Evolutionary conservation across 1,140 invertebrate genomes (phyloP).

Genomic region (Philotrypesis tridentata): DNA sequence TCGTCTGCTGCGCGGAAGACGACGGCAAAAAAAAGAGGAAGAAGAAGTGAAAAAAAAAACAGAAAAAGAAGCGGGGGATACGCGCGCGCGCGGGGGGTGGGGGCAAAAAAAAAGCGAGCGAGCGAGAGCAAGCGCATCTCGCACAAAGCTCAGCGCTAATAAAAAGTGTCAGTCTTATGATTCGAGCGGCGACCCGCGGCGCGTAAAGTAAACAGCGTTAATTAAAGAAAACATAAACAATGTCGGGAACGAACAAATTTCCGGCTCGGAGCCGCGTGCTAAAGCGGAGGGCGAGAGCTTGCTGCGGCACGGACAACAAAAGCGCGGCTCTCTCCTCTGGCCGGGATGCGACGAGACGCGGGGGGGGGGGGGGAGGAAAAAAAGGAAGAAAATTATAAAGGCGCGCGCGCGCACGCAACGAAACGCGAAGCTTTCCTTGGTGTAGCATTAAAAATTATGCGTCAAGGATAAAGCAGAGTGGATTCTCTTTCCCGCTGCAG

Average conservation of each 20-base stretch:
- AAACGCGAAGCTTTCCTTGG: not conserved
- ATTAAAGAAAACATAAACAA: conserved; percentile 34
- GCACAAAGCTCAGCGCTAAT: not conserved
- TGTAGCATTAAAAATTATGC: not conserved
- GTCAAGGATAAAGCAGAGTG: not conserved
- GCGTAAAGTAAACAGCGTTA: conserved; percentile 25
- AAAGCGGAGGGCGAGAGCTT: not conserved
- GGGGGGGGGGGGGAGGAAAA: too few relatives aligned
- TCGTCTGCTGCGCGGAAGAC: not conserved
- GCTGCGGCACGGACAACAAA: not conserved
- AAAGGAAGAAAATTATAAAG: not conserved
- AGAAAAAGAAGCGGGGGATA: too few relatives aligned
- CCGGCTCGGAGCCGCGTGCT: not conserved
- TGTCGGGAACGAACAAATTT: conserved; percentile 16
- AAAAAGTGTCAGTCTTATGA: conserved; percentile 6
- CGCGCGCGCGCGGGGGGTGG: too few relatives aligned
- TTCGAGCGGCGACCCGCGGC: conserved; percentile 14
- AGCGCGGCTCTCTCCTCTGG: not conserved
- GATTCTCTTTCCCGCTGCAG: too few relatives aligned
- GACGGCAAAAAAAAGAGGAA: too few relatives aligned
- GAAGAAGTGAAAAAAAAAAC: not conserved
- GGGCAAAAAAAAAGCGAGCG: too few relatives aligned
- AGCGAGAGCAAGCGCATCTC: not conserved
- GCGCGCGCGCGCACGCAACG: not conserved
- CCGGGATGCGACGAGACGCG: too few relatives aligned